Conservation (phyloP, 1,140 invertebrate species). For the Dreissena rostriformis region DNA sequence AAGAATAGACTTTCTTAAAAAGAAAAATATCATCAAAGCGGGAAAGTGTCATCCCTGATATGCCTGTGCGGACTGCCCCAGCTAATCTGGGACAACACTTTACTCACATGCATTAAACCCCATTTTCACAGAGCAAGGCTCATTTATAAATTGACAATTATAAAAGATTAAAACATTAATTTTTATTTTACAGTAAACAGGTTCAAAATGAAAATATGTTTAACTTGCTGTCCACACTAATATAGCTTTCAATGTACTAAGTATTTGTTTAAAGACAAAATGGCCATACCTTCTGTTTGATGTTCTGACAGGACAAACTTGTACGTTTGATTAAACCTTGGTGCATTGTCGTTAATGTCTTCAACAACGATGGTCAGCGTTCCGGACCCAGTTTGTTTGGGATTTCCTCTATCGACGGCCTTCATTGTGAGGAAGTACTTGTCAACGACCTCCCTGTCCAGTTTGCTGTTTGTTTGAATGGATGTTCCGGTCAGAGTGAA, state of each 20-base stretch:
- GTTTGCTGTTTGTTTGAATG: constrained; percentile 31
- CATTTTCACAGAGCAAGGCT: too few relatives aligned
- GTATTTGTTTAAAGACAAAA: background rate
- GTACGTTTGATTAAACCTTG: constrained; percentile 42
- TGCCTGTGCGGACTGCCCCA: too few relatives aligned
- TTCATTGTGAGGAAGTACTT: constrained; percentile 27
- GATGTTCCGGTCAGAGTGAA: constrained; percentile 24
- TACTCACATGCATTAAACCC: too few relatives aligned
- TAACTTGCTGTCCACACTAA: background rate
- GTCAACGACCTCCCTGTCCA: constrained; percentile 40
- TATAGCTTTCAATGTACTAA: background rate
- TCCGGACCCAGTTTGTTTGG: constrained; percentile 91
- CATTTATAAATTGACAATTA: too few relatives aligned
- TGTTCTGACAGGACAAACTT: constrained; percentile 25
- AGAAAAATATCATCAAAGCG: too few relatives aligned
- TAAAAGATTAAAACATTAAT: too few relatives aligned
- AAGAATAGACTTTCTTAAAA: too few relatives aligned
- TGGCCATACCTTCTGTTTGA: constrained; percentile 2
- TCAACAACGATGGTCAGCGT: constrained; percentile 97
- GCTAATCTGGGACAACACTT: too few relatives aligned
- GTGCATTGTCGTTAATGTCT: constrained; percentile 94
- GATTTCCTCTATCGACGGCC: constrained; percentile 15
- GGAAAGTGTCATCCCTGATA: too few relatives aligned
- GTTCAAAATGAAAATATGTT: background rate
- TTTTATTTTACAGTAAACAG: too few relatives aligned